Evolutionary conservation across 2,888 invertebrate species (phyloP).

Genomic region (Ecliptopera silaceata): DNA sequence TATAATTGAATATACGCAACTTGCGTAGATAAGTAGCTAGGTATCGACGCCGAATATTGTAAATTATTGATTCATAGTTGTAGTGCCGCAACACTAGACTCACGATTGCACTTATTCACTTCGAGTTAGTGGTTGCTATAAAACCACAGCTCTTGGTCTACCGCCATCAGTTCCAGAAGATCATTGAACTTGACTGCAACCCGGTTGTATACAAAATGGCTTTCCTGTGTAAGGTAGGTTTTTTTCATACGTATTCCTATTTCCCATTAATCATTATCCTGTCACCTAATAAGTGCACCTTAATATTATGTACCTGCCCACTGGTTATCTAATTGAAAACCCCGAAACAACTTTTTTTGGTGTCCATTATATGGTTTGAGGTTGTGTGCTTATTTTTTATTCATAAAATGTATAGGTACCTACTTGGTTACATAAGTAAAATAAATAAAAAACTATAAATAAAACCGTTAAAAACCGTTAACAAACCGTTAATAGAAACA

Average conservation of each 20-base stretch:
- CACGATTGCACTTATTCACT: conserved; percentile 71
- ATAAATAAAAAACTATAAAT: too few relatives aligned
- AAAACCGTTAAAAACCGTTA: too few relatives aligned
- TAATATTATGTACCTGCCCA: too few relatives aligned
- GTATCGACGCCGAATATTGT: conserved; percentile 60
- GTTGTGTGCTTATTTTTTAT: too few relatives aligned
- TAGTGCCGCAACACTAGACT: conserved; percentile 67
- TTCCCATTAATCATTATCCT: too few relatives aligned
- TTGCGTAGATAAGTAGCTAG: conserved; percentile 51
- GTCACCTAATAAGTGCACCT: too few relatives aligned
- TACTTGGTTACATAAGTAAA: too few relatives aligned
- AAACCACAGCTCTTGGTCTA: conserved; percentile 61
- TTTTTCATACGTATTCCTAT: background rate
- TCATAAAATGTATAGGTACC: too few relatives aligned
- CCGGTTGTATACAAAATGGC: conserved; percentile 56
- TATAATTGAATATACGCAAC: conserved; percentile 56
- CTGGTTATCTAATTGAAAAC: too few relatives aligned
- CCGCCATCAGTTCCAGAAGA: conserved; percentile 62
- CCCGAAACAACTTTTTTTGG: too few relatives aligned
- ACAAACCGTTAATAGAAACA: too few relatives aligned
- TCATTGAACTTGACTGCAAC: conserved; percentile 51
- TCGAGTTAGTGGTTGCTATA: conserved; percentile 69
- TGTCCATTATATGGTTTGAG: too few relatives aligned
- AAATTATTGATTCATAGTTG: conserved; percentile 77
- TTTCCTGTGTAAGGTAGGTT: conserved; percentile 67